These are phyloP conservation scores for Aleiodes alternator DNA, from an alignment of 2,888 invertebrate species.

Conservation along the genomic window DNA sequence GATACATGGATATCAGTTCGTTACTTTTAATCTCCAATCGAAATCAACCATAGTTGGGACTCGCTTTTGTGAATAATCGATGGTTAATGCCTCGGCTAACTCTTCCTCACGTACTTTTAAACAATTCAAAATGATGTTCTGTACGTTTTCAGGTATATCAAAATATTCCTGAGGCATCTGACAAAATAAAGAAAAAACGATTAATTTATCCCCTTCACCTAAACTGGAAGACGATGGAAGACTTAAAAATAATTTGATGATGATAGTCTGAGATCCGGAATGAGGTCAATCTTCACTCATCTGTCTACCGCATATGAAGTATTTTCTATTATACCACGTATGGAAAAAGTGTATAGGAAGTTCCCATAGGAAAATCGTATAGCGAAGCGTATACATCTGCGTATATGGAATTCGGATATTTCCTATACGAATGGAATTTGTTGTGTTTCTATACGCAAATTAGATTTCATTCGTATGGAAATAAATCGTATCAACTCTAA, in stretches of 20 bases:
- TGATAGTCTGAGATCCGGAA: background rate
- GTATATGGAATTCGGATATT: too few species aligned
- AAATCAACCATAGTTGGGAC: conserved; percentile 74
- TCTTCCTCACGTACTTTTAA: conserved; percentile 64
- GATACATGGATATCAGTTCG: background rate
- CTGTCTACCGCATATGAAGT: too few species aligned
- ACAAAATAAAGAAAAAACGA: conserved; percentile 45
- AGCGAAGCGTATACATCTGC: too few species aligned
- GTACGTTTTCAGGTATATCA: conserved; percentile 66
- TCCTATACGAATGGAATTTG: too few species aligned
- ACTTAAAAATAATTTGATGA: background rate
- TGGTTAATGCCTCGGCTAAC: conserved; percentile 63
- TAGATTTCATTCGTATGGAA: too few species aligned
- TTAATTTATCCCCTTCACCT: background rate
- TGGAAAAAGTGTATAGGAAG: too few species aligned
- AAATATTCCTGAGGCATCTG: conserved; percentile 69
- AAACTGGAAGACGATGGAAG: background rate
- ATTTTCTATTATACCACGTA: too few species aligned
- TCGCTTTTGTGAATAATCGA: conserved; percentile 66
- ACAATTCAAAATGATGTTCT: conserved; percentile 62
- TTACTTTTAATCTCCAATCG: conserved; percentile 77
- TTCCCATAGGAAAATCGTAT: too few species aligned
- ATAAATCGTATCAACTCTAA: too few species aligned
- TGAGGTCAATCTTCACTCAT: too few species aligned
- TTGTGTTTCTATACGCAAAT: too few species aligned